Conservation (phyloP, 2,888 invertebrate species). For the Monoplex corrugatus region DNA sequence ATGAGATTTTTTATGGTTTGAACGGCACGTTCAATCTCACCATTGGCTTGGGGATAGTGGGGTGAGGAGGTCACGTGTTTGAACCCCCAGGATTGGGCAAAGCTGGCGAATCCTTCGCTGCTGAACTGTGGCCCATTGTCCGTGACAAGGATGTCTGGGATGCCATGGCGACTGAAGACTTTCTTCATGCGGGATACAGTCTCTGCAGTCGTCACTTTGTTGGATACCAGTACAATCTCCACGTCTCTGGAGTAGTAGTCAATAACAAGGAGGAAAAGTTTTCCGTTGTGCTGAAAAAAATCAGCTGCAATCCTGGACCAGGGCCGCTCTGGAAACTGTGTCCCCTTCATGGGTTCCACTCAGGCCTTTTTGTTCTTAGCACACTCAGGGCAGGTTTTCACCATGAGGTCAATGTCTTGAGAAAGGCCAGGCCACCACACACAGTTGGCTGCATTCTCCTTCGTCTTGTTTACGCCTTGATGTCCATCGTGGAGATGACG, state of each 20-base stretch:
- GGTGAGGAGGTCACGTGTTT: neutral
- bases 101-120: neutral
- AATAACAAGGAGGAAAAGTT: neutral
- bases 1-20: neutral
- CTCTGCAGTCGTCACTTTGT: neutral
- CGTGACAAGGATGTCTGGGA: neutral
- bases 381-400: neutral
- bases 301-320: neutral
- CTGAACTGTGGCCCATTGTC: conserved; percentile 11
- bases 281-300: neutral
- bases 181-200: neutral
- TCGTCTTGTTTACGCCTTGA: neutral
- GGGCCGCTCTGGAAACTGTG: neutral
- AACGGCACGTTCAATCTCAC: neutral
- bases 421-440: neutral
- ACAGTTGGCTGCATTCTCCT: neutral
- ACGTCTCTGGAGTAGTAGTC: conserved; percentile 25
- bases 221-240: neutral
- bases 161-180: conserved; percentile 20
- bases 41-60: neutral
- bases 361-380: neutral
- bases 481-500: neutral
- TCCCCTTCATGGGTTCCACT: neutral
- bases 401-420: neutral
- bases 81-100: neutral